These are phyloP conservation scores for Lagria hirta DNA, from an alignment of 2,888 invertebrate species.

Conservation along the genomic window DNA sequence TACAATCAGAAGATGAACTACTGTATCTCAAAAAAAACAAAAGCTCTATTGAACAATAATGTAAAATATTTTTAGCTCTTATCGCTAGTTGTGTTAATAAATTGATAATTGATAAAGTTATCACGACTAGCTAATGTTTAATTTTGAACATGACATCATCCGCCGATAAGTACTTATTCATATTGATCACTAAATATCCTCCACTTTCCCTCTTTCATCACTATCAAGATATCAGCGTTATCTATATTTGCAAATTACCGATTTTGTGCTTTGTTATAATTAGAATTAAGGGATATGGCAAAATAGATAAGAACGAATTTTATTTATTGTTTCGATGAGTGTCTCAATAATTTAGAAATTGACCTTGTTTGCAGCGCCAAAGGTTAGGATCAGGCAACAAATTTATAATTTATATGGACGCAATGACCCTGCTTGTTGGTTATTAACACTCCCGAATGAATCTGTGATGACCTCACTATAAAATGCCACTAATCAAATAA, in stretches of 20 bases:
- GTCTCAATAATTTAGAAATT: background rate
- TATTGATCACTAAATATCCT: conserved; percentile 10
- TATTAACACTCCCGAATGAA: conserved; percentile 35
- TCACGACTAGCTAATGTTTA: conserved; percentile 35
- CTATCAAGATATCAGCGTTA: too few species aligned
- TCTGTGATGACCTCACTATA: conserved; percentile 35
- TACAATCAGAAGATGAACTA: too few species aligned
- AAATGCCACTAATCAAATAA: conserved; percentile 20
- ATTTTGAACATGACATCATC: conserved; percentile 38
- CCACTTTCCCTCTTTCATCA: too few species aligned
- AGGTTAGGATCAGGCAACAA: conserved; percentile 17
- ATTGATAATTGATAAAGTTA: conserved; percentile 39
- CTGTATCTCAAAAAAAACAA: too few species aligned
- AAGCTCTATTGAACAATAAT: too few species aligned
- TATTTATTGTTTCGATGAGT: conserved; percentile 5
- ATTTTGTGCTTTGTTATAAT: too few species aligned
- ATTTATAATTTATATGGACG: conserved; percentile 19
- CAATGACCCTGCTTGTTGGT: conserved; percentile 23
- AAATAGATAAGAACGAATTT: too few species aligned
- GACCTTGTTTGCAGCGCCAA: conserved; percentile 22
- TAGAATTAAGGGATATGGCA: too few species aligned
- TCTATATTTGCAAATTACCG: too few species aligned
- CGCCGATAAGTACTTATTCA: conserved; percentile 15
- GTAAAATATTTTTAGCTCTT: conserved; percentile 25
- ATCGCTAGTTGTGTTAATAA: conserved; percentile 36